Evolutionary conservation across 1,140 invertebrate species (phyloP).

Genomic region (Eulimnadia texana): DNA sequence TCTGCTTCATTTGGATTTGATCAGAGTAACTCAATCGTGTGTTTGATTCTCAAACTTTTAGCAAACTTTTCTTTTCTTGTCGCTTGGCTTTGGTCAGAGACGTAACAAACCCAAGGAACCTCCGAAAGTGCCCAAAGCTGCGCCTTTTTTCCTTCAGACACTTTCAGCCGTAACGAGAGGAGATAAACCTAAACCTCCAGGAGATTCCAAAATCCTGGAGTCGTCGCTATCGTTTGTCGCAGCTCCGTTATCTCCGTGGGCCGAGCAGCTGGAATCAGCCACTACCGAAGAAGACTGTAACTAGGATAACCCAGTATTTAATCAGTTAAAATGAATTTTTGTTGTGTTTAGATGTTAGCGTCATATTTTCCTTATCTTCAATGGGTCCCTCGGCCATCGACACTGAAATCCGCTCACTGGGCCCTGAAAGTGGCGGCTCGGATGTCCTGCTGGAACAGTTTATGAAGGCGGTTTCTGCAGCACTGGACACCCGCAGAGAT

Average conservation of each 20-base stretch:
- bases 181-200: background rate
- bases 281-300: conserved; percentile 18
- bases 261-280: conserved; percentile 20
- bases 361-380: conserved; percentile 58
- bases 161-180: conserved; percentile 48
- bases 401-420: conserved; percentile 69
- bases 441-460: conserved; percentile 57
- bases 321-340: background rate
- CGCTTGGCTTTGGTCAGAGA: conserved; percentile 23
- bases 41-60: background rate
- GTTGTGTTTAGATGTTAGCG: conserved; percentile 17
- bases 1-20: conserved; percentile 73
- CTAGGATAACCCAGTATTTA: background rate
- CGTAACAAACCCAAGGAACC: conserved; percentile 82
- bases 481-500: conserved; percentile 59
- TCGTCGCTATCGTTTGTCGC: conserved; percentile 6
- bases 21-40: conserved; percentile 42
- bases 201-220: conserved; percentile 14
- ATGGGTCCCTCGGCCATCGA: conserved; percentile 75
- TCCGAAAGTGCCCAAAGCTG: conserved; percentile 60
- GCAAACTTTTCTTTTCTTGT: background rate
- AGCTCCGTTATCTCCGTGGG: conserved; percentile 18
- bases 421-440: conserved; percentile 51
- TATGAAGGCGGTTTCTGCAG: conserved; percentile 53
- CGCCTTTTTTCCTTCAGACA: conserved; percentile 91